A percentile compares a stretch with the other conserved stretches of the same genome.
Evolutionary conservation across 2,797 vertebrate genomes (phyloP).

Genomic region (Coranthus polyacanthus): DNA sequence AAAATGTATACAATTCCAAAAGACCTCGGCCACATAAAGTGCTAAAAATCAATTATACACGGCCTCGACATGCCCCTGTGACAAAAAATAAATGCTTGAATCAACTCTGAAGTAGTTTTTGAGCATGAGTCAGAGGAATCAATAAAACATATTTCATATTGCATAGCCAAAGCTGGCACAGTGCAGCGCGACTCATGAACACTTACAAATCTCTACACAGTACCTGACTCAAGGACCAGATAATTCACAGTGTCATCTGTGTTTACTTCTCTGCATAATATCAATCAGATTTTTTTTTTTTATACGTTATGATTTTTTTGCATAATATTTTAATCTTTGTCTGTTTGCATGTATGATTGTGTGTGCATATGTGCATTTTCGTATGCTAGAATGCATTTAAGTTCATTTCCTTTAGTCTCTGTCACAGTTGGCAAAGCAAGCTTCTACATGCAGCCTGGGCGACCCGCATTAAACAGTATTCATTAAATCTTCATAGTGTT

Average conservation of each 20-base stretch:
- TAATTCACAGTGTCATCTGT: constrained; percentile 17
- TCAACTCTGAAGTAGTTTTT: constrained; percentile 16
- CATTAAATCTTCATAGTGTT: constrained; percentile 28
- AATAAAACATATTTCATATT: constrained; percentile 44
- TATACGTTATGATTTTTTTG: constrained; percentile 4
- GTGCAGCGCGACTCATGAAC: constrained; percentile 30
- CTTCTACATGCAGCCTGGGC: constrained; percentile 57
- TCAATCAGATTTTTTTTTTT: constrained; percentile 37
- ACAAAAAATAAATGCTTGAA: constrained; percentile 40
- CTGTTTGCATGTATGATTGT: constrained; percentile 15
- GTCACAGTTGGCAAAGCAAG: constrained; percentile 41
- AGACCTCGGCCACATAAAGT: constrained; percentile 63
- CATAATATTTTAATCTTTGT: constrained; percentile 26
- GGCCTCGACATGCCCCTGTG: constrained; percentile 33
- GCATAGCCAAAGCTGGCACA: constrained; percentile 68
- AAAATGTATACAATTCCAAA: constrained; percentile 25
- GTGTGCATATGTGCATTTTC: constrained; percentile 16
- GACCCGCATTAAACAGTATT: constrained; percentile 22
- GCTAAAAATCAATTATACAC: constrained; percentile 61
- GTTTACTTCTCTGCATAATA: constrained; percentile 10
- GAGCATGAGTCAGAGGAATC: constrained; percentile 32
- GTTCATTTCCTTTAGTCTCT: constrained; percentile 31
- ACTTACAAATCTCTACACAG: constrained; percentile 11
- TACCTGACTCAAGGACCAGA: constrained; percentile 12
- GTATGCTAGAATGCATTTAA: constrained; percentile 21